Conservation (phyloP, 2,797 vertebrate genomes). For the Benthosema pterotum region DNA sequence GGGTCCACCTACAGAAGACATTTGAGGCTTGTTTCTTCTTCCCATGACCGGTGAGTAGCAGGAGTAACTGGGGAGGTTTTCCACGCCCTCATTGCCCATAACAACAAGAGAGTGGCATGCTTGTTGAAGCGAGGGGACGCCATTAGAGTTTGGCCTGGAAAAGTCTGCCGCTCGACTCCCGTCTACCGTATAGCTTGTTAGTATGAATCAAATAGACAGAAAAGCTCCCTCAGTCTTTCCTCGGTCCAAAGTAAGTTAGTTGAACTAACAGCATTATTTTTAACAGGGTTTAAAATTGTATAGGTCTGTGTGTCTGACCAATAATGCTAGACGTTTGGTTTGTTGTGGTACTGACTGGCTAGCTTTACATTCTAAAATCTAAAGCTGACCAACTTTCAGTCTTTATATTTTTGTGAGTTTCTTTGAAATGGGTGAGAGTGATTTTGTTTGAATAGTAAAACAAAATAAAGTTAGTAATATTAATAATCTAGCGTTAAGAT, state of each 20-base stretch:
- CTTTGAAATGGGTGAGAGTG: too few species aligned
- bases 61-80: constrained; percentile 3
- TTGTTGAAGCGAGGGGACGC: background rate
- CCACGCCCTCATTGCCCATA: constrained; percentile 7
- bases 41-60: background rate
- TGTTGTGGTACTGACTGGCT: too few species aligned
- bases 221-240: constrained; percentile 10
- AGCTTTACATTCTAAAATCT: background rate
- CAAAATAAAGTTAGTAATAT: too few species aligned
- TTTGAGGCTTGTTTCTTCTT: background rate
- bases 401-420: too few species aligned
- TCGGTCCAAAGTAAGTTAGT: constrained; percentile 12
- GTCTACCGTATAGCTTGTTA: constrained; percentile 39
- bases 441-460: too few species aligned
- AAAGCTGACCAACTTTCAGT: background rate
- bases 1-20: background rate
- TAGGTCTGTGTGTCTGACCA: background rate
- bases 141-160: constrained; percentile 46
- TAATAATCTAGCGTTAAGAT: too few species aligned
- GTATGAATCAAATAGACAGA: constrained; percentile 18
- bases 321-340: constrained; percentile 11
- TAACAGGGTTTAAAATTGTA: too few species aligned
- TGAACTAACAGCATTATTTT: too few species aligned
- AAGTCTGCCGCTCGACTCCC: constrained; percentile 17
- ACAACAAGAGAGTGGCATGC: constrained; percentile 11